phyloP scores from a whole-genome alignment of 2,888 invertebrate genomes.

The Linnaemya vulpina region DNA sequence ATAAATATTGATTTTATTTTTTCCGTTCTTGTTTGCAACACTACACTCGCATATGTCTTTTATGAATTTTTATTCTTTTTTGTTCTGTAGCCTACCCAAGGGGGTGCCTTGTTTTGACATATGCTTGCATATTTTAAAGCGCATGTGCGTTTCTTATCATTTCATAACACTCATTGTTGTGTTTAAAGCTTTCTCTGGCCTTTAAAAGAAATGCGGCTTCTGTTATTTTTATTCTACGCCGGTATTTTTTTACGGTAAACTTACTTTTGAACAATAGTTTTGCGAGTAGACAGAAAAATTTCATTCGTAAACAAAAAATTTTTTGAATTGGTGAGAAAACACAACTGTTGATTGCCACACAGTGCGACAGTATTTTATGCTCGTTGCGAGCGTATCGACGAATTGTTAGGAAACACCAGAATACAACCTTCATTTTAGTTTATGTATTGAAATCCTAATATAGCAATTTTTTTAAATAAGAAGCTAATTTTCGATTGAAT shows the following conservation, averaged over 20 bases:
- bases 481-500: too few relatives aligned
- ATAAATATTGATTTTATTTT: constrained; percentile 60
- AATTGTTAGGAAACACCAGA: too few relatives aligned
- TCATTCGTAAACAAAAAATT: constrained; percentile 62
- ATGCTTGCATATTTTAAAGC: constrained; percentile 63
- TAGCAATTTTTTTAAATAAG: too few relatives aligned
- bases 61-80: neutral
- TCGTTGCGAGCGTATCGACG: too few relatives aligned
- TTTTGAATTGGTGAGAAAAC: neutral
- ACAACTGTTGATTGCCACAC: constrained; percentile 51
- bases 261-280: neutral
- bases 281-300: neutral
- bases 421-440: too few relatives aligned
- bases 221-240: constrained; percentile 26
- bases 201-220: constrained; percentile 16
- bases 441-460: too few relatives aligned
- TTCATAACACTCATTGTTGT: constrained; percentile 33
- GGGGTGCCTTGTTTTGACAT: constrained; percentile 65
- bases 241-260: constrained; percentile 31
- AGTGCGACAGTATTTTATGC: too few relatives aligned
- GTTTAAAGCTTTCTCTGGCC: constrained; percentile 4
- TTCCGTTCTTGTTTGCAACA: constrained; percentile 46
- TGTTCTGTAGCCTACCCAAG: constrained; percentile 10
- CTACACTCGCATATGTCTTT: constrained; percentile 53
- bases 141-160: constrained; percentile 65